phyloP scores from a whole-genome alignment of 2,888 invertebrate species.

The Ethmia dodecea region DNA sequence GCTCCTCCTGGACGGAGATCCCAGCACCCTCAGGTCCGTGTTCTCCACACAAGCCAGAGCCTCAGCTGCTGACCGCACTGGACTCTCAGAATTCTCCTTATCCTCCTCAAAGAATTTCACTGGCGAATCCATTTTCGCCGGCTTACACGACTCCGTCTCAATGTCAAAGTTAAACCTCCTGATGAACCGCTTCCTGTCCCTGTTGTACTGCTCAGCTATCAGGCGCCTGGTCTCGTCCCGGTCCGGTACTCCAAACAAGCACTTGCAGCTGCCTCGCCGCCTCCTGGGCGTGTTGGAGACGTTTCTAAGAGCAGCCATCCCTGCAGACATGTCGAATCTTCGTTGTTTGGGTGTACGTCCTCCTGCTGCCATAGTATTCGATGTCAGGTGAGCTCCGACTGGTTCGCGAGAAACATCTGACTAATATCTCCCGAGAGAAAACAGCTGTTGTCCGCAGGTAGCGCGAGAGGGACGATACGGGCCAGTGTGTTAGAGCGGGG shows the following conservation, averaged over 20 bases:
- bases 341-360: conserved; percentile 70
- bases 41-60: conserved; percentile 61
- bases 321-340: conserved; percentile 55
- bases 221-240: conserved; percentile 76
- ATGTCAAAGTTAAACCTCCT: conserved; percentile 79
- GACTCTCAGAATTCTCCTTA: conserved; percentile 52
- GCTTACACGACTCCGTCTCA: conserved; percentile 60
- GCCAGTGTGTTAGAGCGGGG: conserved; percentile 47
- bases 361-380: conserved; percentile 56
- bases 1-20: conserved; percentile 53
- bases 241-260: conserved; percentile 79
- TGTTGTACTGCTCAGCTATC: conserved; percentile 77
- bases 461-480: conserved; percentile 42
- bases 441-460: conserved; percentile 72
- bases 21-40: conserved; percentile 57
- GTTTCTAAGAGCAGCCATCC: conserved; percentile 53
- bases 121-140: conserved; percentile 59
- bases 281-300: conserved; percentile 55
- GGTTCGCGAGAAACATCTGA: conserved; percentile 74
- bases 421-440: conserved; percentile 74
- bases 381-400: conserved; percentile 69
- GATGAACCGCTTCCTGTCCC: conserved; percentile 77
- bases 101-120: conserved; percentile 65
- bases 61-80: conserved; percentile 51
- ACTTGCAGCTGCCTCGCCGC: conserved; percentile 71